These are phyloP conservation scores for Brevipalpus yothersi DNA, from an alignment of 1,140 invertebrate genomes.

Conservation along the genomic window DNA sequence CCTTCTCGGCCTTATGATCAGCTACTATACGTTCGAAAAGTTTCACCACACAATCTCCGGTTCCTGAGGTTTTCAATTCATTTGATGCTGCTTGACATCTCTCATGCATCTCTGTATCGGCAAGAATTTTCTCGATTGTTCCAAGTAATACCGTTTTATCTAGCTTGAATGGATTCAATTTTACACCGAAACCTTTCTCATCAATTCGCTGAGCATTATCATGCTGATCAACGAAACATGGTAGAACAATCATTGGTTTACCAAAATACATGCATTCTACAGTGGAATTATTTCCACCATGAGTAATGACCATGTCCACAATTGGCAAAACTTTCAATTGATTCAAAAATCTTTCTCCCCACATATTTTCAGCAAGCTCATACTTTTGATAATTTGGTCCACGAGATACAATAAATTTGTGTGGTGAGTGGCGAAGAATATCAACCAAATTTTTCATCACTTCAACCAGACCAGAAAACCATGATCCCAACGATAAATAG, in stretches of 20 bases:
- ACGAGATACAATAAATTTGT: neutral
- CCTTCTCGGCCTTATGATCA: neutral
- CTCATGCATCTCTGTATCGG: neutral
- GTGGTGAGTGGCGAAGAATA: neutral
- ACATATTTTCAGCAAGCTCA: neutral
- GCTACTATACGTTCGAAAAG: neutral
- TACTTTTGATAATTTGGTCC: neutral
- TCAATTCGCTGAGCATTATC: slow-evolving; percentile 9
- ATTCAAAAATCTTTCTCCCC: neutral
- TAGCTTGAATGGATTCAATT: neutral
- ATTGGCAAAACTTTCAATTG: neutral
- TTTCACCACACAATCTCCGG: neutral
- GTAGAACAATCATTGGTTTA: neutral
- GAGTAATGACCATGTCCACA: neutral
- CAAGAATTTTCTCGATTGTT: neutral
- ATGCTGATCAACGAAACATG: slow-evolving; percentile 7
- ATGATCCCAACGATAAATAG: slow-evolving; percentile 5
- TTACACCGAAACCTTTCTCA: slow-evolving; percentile 5
- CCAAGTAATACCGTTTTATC: neutral
- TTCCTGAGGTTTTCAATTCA: neutral
- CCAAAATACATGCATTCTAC: slow-evolving; percentile 1
- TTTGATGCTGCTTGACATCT: neutral
- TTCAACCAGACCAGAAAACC: slow-evolving; percentile 12
- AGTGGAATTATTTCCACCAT: neutral
- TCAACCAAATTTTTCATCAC: slow-evolving; percentile 1